Percentiles rank a stretch among this genome's conserved stretches.
These are phyloP conservation scores for Lycocerus yunnanus DNA, from an alignment of 2,888 invertebrate genomes.

Conservation along the genomic window DNA sequence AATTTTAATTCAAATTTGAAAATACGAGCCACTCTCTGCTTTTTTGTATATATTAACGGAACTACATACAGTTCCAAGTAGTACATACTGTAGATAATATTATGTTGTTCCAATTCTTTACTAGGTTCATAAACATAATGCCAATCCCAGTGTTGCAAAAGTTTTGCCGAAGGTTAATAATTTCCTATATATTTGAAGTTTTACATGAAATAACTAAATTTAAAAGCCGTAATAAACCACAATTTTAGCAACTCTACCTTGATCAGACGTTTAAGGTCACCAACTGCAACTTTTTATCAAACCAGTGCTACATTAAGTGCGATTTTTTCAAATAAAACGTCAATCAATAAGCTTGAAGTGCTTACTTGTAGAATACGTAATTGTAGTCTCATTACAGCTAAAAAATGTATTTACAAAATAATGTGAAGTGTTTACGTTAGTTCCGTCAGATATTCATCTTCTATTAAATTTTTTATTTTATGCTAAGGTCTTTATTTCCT, in stretches of 20 bases:
- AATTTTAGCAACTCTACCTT: not conserved
- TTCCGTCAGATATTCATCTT: not conserved
- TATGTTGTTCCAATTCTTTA: not conserved
- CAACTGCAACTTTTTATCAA: not conserved
- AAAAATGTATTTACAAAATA: not conserved
- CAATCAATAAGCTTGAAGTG: not conserved
- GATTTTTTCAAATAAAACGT: not conserved
- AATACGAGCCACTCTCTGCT: too few species aligned
- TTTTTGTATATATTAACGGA: too few species aligned
- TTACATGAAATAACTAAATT: not conserved
- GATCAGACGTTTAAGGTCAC: not conserved
- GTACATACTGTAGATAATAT: too few species aligned
- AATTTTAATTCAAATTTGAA: too few species aligned
- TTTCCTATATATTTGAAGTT: not conserved
- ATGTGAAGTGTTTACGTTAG: not conserved
- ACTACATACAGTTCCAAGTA: too few species aligned
- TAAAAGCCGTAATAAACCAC: not conserved
- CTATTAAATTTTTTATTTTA: not conserved
- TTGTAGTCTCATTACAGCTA: not conserved
- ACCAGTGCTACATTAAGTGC: not conserved
- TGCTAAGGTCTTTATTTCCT: not conserved
- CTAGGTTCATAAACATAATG: not conserved
- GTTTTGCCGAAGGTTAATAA: not conserved
- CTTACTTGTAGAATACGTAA: not conserved
- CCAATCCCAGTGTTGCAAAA: not conserved